These are phyloP conservation scores for Stenchaetothrips biformis DNA, from an alignment of 2,888 invertebrate species.

Conservation along the genomic window DNA sequence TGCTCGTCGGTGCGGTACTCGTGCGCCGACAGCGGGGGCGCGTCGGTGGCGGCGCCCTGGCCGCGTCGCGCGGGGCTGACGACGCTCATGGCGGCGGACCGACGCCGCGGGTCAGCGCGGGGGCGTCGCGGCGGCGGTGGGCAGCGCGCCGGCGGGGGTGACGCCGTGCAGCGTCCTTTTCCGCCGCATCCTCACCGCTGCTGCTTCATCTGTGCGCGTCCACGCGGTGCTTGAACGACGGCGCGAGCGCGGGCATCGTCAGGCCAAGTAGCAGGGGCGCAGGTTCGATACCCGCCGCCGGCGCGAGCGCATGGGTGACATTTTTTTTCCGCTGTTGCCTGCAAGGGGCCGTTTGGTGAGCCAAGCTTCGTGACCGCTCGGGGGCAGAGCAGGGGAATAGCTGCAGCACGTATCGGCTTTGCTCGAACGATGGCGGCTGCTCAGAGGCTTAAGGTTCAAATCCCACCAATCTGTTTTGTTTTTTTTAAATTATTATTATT, in stretches of 20 bases:
- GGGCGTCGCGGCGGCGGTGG: too few species aligned
- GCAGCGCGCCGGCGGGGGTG: not conserved
- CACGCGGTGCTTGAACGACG: not conserved
- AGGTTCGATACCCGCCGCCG: not conserved
- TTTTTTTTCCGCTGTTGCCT: too few species aligned
- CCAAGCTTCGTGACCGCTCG: not conserved
- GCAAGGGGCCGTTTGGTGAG: too few species aligned
- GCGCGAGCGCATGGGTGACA: not conserved
- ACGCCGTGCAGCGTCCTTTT: not conserved
- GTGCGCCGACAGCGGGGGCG: not conserved
- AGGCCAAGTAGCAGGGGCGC: not conserved
- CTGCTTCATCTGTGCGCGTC: constrained; percentile 3
- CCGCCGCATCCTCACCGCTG: not conserved
- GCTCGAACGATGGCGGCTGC: not conserved
- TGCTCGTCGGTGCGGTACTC: not conserved
- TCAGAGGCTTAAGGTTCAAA: not conserved
- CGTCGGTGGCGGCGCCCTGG: not conserved
- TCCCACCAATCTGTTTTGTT: not conserved
- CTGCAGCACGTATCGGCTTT: not conserved
- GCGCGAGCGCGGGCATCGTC: not conserved
- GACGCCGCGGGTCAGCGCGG: not conserved
- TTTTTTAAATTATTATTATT: too few species aligned
- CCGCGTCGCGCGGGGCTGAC: not conserved
- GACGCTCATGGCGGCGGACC: not conserved
- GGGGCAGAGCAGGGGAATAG: not conserved